phyloP scores from a whole-genome alignment of 2,888 invertebrate species.

The Temnothorax unifasciatus region DNA sequence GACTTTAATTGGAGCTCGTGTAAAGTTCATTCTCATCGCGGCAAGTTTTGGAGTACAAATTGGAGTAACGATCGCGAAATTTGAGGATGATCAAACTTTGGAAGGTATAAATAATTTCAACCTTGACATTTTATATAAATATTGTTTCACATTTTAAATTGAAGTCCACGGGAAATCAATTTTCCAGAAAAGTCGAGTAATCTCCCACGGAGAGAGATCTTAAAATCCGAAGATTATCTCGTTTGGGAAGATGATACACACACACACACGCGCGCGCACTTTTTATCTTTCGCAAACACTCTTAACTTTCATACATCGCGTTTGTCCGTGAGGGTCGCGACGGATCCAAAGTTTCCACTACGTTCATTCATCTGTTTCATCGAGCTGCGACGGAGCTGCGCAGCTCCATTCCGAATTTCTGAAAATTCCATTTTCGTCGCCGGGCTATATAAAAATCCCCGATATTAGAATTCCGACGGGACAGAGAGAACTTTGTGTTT shows the following conservation, averaged over 20 bases:
- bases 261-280: too few relatives aligned
- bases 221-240: background rate
- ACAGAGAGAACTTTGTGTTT: background rate
- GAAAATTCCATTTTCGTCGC: background rate
- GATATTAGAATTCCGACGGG: background rate
- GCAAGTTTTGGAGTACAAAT: background rate
- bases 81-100: background rate
- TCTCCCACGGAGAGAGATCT: background rate
- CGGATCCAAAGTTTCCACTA: background rate
- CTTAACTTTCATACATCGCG: background rate
- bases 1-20: background rate
- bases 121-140: conserved; percentile 13
- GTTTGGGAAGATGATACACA: background rate
- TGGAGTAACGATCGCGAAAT: too few relatives aligned
- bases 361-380: conserved; percentile 33
- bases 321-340: background rate
- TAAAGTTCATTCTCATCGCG: background rate
- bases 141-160: background rate
- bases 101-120: background rate
- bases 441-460: background rate
- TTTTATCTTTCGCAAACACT: background rate
- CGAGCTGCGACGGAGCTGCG: background rate
- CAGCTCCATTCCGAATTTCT: background rate
- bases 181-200: background rate
- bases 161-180: background rate